These are phyloP conservation scores for Callyntrura guangdongensis DNA, from an alignment of 2,888 invertebrate species.

Conservation along the genomic window DNA sequence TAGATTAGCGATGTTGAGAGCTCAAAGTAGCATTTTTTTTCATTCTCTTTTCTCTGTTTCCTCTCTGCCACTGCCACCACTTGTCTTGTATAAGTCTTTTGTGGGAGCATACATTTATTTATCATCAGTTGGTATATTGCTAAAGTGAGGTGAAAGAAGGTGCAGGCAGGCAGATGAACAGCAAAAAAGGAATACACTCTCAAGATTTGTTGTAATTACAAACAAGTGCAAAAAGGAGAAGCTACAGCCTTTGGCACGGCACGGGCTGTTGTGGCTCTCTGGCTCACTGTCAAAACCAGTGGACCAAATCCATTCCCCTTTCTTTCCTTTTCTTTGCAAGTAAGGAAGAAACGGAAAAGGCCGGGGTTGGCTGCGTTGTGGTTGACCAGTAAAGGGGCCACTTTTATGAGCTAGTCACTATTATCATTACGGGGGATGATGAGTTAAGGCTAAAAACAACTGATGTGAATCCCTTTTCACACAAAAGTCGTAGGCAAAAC, in stretches of 20 bases:
- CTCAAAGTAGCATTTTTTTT: constrained; percentile 17
- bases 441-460: constrained; percentile 4
- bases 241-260: not conserved
- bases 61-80: constrained; percentile 19
- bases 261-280: not conserved
- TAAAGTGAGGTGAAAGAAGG: constrained; percentile 32
- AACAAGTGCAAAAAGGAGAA: constrained; percentile 51
- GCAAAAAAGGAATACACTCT: not conserved
- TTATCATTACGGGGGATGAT: not conserved
- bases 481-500: no score
- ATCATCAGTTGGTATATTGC: constrained; percentile 54
- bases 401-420: constrained; percentile 16
- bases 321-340: constrained; percentile 1
- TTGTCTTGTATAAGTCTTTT: constrained; percentile 38
- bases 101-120: constrained; percentile 31
- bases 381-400: constrained; percentile 80
- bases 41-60: constrained; percentile 1
- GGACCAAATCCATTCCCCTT: constrained; percentile 62
- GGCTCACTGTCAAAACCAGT: constrained; percentile 75
- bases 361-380: constrained; percentile 56
- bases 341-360: constrained; percentile 71
- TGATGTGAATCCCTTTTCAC: not conserved
- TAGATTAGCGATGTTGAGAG: not conserved
- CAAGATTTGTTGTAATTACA: constrained; percentile 51
- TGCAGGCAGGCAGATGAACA: constrained; percentile 23